Evolutionary conservation across 2,797 vertebrate genomes (phyloP).

Genomic region (Xyrichtys novacula): DNA sequence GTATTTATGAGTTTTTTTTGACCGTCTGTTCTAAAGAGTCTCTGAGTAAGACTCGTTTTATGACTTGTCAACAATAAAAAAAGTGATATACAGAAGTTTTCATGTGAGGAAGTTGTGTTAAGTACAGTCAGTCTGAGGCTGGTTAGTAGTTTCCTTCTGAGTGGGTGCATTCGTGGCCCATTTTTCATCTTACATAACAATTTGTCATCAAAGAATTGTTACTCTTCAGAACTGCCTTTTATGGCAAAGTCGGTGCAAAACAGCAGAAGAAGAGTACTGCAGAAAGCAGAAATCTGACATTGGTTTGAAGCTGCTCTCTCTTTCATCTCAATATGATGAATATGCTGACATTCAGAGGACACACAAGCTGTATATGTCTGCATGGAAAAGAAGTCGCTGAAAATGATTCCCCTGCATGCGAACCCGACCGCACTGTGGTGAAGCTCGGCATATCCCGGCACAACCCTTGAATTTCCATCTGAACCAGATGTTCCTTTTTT

Average conservation of each 20-base stretch:
- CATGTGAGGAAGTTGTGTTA: slow-evolving; percentile 7
- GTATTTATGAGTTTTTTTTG: slow-evolving; percentile 4
- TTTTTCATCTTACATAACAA: slow-evolving; percentile 43
- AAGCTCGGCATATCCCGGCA: slow-evolving; percentile 58
- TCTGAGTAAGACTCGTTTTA: background rate
- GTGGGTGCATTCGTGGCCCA: background rate
- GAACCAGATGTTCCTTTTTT: slow-evolving; percentile 79
- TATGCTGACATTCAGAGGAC: slow-evolving; percentile 46
- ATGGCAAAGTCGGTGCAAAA: slow-evolving; percentile 12
- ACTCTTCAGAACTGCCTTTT: slow-evolving; percentile 1
- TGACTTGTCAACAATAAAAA: background rate
- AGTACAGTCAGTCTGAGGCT: slow-evolving; percentile 2
- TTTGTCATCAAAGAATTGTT: slow-evolving; percentile 23
- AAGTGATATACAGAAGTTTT: background rate
- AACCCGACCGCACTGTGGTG: slow-evolving; percentile 71
- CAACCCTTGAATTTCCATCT: slow-evolving; percentile 72
- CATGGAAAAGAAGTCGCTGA: slow-evolving; percentile 57
- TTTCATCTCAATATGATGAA: slow-evolving; percentile 34
- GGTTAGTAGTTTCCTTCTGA: background rate
- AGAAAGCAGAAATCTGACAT: slow-evolving; percentile 8
- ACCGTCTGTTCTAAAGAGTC: background rate
- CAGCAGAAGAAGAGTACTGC: background rate
- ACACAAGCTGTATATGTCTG: slow-evolving; percentile 66
- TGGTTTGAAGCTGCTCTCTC: slow-evolving; percentile 21
- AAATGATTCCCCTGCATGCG: slow-evolving; percentile 80